Evolutionary conservation across 2,797 vertebrate genomes (phyloP).

Genomic region (Enteromius radiatus): DNA sequence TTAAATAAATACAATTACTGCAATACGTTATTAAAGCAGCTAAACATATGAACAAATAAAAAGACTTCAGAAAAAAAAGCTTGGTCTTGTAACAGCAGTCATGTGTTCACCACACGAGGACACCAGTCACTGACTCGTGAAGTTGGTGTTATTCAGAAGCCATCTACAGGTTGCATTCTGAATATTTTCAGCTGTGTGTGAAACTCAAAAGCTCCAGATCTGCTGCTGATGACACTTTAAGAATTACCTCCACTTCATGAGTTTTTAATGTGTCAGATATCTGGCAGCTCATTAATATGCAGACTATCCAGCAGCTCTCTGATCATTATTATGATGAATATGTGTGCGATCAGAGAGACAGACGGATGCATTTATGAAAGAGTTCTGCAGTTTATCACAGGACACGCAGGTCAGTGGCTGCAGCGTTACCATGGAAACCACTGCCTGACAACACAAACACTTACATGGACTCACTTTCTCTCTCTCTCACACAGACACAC

Average conservation of each 20-base stretch:
- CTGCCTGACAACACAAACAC: not conserved
- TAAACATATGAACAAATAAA: too few relatives aligned
- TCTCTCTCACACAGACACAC: not conserved
- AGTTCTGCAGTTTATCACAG: conserved; percentile 1
- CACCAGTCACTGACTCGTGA: not conserved
- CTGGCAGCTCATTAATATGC: conserved; percentile 27
- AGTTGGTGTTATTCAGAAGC: not conserved
- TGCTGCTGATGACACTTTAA: not conserved
- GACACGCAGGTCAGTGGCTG: not conserved
- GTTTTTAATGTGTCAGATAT: conserved; percentile 1
- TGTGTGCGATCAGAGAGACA: not conserved
- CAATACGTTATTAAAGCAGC: too few relatives aligned
- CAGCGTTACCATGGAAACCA: conserved; percentile 18
- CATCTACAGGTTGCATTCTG: not conserved
- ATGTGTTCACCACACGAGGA: too few relatives aligned
- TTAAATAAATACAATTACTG: too few relatives aligned
- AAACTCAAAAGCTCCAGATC: not conserved
- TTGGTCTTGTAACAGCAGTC: too few relatives aligned
- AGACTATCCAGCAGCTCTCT: not conserved
- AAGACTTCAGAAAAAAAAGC: too few relatives aligned
- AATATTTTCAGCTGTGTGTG: not conserved
- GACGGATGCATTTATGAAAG: not conserved
- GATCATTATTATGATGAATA: conserved; percentile 18
- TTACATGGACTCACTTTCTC: too few relatives aligned
- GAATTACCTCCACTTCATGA: not conserved